phyloP scores from a whole-genome alignment of 2,888 invertebrate species.

The Trichacis sp. region DNA sequence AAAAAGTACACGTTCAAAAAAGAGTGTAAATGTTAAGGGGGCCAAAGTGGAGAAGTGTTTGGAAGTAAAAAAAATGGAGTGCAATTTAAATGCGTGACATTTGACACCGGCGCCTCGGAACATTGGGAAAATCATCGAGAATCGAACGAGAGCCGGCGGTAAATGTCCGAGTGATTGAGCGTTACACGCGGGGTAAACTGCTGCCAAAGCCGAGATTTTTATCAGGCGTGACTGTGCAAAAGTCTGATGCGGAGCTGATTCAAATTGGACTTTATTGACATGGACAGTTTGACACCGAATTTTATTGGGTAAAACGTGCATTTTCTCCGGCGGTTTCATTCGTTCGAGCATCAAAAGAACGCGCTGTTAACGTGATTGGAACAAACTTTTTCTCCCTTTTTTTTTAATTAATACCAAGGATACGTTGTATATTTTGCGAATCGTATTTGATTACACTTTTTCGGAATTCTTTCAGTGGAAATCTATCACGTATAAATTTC shows the following conservation, averaged over 20 bases:
- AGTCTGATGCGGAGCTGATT: not conserved
- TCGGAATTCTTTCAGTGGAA: no score
- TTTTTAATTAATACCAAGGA: no score
- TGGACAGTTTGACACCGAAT: constrained; percentile 1
- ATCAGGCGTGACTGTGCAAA: not conserved
- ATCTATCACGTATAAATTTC: no score
- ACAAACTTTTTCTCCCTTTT: no score
- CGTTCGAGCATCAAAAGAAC: not conserved
- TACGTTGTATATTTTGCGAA: no score
- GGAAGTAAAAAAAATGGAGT: not conserved
- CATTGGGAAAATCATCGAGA: constrained; percentile 1
- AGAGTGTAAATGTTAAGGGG: no score
- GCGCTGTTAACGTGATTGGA: not conserved
- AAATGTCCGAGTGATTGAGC: constrained; percentile 8
- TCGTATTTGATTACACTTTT: no score
- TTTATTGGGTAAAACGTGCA: not conserved
- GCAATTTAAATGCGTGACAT: not conserved
- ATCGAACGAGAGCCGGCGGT: constrained; percentile 4
- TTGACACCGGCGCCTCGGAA: not conserved
- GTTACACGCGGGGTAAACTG: not conserved
- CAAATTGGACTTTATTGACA: not conserved
- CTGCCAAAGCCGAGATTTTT: not conserved
- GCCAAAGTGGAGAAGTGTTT: no score
- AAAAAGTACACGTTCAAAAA: no score
- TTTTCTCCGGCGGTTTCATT: not conserved